Percentiles rank a stretch among this genome's conserved stretches.
Evolutionary conservation across 1,140 invertebrate genomes (phyloP).

Genomic region (Drosophila albomicans): DNA sequence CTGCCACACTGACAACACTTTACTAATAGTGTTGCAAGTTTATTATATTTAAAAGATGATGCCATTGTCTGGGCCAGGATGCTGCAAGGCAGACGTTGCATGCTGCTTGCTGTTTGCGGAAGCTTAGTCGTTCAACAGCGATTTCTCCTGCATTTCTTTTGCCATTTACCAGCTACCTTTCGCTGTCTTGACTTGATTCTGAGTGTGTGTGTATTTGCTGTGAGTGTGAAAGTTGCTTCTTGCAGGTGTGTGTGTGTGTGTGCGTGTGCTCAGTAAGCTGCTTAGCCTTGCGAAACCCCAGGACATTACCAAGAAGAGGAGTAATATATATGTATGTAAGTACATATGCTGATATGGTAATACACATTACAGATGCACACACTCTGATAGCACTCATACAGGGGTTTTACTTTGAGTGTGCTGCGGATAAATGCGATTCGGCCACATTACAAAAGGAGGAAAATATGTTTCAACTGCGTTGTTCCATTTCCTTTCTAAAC

Average conservation of each 20-base stretch:
- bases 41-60: slow-evolving; percentile 46
- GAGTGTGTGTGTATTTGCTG: background rate
- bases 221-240: background rate
- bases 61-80: slow-evolving; percentile 20
- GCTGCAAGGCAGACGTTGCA: background rate
- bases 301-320: background rate
- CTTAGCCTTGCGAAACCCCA: background rate
- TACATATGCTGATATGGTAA: slow-evolving; percentile 3
- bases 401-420: background rate
- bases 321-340: background rate
- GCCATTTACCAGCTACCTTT: background rate
- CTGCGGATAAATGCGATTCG: background rate
- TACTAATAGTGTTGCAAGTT: slow-evolving; percentile 31
- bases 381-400: background rate
- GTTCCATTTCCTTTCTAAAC: background rate
- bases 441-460: background rate
- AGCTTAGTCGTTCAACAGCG: slow-evolving; percentile 26
- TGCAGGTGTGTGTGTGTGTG: background rate
- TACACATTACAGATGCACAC: background rate
- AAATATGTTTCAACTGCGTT: background rate
- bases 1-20: slow-evolving; percentile 16
- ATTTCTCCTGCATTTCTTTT: slow-evolving; percentile 26
- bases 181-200: background rate
- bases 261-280: slow-evolving; percentile 12
- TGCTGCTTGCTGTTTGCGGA: slow-evolving; percentile 43